Base-by-base conservation (phyloP, 1,140 invertebrate species). In the Drosophila pruinosa region DNA sequence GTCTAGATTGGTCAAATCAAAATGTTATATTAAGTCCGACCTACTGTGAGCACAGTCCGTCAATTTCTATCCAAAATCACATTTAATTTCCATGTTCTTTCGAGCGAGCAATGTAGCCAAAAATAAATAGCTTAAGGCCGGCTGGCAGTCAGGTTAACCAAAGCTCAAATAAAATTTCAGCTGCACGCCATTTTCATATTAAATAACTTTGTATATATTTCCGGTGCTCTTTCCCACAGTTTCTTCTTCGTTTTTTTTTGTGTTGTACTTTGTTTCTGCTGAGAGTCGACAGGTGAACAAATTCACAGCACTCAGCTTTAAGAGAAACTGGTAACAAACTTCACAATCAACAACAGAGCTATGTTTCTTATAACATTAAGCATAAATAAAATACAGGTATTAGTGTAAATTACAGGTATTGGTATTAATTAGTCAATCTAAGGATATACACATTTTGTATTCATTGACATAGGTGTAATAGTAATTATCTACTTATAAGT, bases 121-220 rank as follows among this genome's bases (percentile, higher is more conserved):
- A 65, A 58, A 72, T 67, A 77, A 86, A 85, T 85, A 47, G 65
- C 73, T 81, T 77, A 48, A 71, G 61, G 58, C 62, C 58, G 70
- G 77, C 67, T 70, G 73, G 24, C 53, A 48, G 58, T 22, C 63
- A 48, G 62, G 62, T 76, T 43, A 86, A 71, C 56, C 43, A 57
- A 73, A 77, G 69, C 77, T 64, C 61, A 70, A 86, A 77, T 81
- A 85, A 86, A 77, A 78, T 63, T 74, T 64, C 59, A 68, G 69
- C 62, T 81, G 81, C 81, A 86, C 81, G 81, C 81, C 70, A 86
- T 86, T 86, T 86, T 86, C 81, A 81, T 88, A 86, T 86, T 86
- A 86, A 86, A 86, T 81, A 86, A 86, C 57, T 85, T 85, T 85
- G 77, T 86, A 77, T 86, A 80, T 80, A 86, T 81, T 80, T 83